Conservation (phyloP, 2,113 vertebrate genomes). For the Polypterus senegalus region DNA sequence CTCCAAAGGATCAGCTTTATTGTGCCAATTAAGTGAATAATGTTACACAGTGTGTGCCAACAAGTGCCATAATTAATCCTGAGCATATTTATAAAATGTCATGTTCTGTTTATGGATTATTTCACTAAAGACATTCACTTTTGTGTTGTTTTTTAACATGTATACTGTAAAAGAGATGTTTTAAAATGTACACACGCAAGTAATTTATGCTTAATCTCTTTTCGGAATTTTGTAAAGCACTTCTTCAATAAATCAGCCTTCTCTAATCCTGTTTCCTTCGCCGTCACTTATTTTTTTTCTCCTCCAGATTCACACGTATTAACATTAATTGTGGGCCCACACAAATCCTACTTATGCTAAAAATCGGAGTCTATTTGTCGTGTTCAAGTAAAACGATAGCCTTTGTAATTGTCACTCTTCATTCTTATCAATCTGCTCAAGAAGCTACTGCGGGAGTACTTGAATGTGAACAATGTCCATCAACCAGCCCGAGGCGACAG, state of each 20-base stretch:
- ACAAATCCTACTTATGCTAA: no score
- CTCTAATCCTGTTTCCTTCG: background rate
- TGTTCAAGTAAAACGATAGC: no score
- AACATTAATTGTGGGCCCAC: no score
- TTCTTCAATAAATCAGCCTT: conserved; percentile 1
- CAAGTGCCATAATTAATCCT: background rate
- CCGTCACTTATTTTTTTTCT: background rate
- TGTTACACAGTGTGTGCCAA: background rate
- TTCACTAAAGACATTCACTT: no score
- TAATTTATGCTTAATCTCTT: no score
- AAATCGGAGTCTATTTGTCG: no score
- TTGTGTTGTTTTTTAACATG: no score
- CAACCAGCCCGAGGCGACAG: background rate
- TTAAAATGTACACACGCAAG: no score
- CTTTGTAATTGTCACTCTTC: background rate
- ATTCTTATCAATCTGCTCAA: background rate
- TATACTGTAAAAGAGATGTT: no score
- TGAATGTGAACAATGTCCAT: background rate
- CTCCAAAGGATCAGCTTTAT: conserved; percentile 54
- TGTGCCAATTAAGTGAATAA: conserved; percentile 58
- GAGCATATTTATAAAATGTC: no score
- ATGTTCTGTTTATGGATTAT: no score
- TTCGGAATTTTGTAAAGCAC: no score
- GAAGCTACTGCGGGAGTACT: background rate
- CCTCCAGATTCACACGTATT: background rate